Evolutionary conservation across 1,140 invertebrate genomes (phyloP).

Genomic region (Apis dorsata): DNA sequence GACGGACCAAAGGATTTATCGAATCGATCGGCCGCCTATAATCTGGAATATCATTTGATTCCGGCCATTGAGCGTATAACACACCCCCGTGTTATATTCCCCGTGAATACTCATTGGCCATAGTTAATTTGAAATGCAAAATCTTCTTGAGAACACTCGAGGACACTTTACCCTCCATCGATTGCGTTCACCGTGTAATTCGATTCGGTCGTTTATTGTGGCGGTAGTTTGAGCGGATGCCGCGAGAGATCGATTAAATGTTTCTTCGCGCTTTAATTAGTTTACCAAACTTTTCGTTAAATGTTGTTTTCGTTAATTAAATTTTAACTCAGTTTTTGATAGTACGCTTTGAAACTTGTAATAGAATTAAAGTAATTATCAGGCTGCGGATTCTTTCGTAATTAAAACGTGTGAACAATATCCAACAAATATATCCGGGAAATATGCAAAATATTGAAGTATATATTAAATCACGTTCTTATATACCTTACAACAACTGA

Average conservation of each 20-base stretch:
- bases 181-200: not conserved
- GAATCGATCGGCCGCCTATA: conserved; percentile 40
- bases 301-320: not conserved
- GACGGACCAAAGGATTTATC: conserved; percentile 56
- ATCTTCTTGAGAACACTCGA: not conserved
- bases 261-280: not conserved
- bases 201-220: not conserved
- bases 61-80: not conserved
- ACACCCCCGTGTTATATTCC: not conserved
- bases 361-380: not conserved
- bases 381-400: too few species aligned
- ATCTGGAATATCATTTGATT: conserved; percentile 43
- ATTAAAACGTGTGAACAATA: too few species aligned
- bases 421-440: too few species aligned
- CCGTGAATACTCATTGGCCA: not conserved
- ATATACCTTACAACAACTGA: too few species aligned
- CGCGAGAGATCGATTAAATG: not conserved
- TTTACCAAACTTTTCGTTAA: too few species aligned
- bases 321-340: not conserved
- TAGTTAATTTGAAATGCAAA: conserved; percentile 5
- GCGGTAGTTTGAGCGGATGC: not conserved
- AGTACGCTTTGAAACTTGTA: too few species aligned
- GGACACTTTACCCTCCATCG: not conserved
- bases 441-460: too few species aligned
- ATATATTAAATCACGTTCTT: too few species aligned